Evolutionary conservation across 1,140 invertebrate species (phyloP), one percentile per base, ranked within the genome.

Genomic region (Dryas iulia): DNA sequence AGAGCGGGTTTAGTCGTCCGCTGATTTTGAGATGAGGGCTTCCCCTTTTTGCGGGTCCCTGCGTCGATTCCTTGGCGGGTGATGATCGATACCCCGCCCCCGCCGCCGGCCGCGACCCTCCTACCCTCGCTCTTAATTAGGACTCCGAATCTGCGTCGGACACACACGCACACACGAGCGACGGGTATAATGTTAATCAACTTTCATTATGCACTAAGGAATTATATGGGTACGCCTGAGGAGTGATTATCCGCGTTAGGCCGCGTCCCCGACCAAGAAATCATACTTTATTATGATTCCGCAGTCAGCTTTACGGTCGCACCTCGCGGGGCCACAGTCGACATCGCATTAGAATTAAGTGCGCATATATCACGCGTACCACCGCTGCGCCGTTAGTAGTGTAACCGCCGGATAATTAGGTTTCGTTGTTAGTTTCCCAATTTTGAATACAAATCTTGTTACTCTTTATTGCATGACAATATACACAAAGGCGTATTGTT

Each of bases 131-230:
- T 90, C 89, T 92, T 92, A 92, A 92, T 92, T 92, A 92, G 91
- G 84, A 89, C 86, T 91, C 86, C 84, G 91, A 91, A 92, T 92
- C 89, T 92, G 90, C 82, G 86, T 85, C 88, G 87, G 91, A 91
- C 91, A 87, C 89, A 87, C 86, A 87, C 88, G 84, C 82, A 81
- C 84, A 77, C 81, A 77, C 74, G 69, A 65, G 62, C 72, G 59
- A 54, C 66, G 66, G 74, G 79, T 81, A 81, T 88, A 86, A 89
- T 87, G 89, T 89, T 91, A 91, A 90, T 91, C 89, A 91, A 91
- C 86, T 91, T 91, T 91, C 89, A 91, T 91, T 91, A 91, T 91
- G 87, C 87, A 91, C 89, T 90, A 91, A 91, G 89, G 89, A 91
- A 88, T 91, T 91, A 91, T 85, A 89, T 87, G 87, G 87, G 86